Evolutionary conservation across 23 tunicate genomes (phyloP).

Genomic region (Botrylloides violaceus): DNA sequence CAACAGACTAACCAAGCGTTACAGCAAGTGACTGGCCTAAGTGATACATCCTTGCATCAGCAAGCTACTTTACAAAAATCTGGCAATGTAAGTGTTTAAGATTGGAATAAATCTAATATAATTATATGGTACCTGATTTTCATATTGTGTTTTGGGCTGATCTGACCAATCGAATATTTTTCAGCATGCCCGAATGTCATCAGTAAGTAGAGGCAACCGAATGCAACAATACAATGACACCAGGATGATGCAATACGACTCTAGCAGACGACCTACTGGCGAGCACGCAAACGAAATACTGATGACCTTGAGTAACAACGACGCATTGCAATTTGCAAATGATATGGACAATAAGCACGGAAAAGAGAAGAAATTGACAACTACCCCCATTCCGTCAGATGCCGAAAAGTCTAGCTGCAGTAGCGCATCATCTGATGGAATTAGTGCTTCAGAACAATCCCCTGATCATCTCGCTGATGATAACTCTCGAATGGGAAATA

Average conservation of each 20-base stretch:
- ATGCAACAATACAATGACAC: not conserved
- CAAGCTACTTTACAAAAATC: not conserved
- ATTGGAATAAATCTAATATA: not conserved
- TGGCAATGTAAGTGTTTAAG: not conserved
- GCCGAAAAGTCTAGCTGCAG: conserved; percentile 78
- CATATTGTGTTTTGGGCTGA: not conserved
- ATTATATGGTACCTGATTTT: not conserved
- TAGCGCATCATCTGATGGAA: conserved; percentile 37
- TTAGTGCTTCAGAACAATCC: conserved; percentile 61
- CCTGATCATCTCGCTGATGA: conserved; percentile 45
- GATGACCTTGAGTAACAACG: not conserved
- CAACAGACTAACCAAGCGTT: not conserved
- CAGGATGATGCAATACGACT: not conserved
- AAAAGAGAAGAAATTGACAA: conserved; percentile 69
- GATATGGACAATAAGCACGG: conserved; percentile 23
- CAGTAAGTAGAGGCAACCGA: not conserved
- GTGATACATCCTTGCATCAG: not conserved
- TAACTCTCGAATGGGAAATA: not conserved
- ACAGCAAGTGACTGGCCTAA: not conserved
- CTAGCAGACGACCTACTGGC: too few species aligned
- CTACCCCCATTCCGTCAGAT: conserved; percentile 83
- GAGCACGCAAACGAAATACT: not conserved
- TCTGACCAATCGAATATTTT: too few species aligned
- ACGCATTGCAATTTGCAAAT: not conserved
- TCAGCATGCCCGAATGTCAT: not conserved